A percentile compares a stretch with the other conserved stretches of the same genome.
phyloP scores from a whole-genome alignment of 2,113 vertebrate species.

The Takifugu flavidus region DNA sequence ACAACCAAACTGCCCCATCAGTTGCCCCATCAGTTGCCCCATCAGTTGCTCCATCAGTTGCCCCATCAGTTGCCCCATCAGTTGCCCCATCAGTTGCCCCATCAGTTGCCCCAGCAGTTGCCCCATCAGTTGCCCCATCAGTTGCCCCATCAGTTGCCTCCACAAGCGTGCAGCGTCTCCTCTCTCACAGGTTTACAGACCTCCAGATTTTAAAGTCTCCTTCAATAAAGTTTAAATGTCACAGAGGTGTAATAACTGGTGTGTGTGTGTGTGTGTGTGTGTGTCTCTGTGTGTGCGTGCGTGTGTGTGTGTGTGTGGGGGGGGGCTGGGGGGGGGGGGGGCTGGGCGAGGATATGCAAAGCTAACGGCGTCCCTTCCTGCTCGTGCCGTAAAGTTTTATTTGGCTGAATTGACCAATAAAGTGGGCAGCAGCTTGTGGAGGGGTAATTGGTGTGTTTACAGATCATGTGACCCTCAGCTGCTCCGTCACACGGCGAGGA shows the following conservation, averaged over 20 bases:
- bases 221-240: constrained; percentile 99
- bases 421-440: constrained; percentile 91
- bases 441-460: constrained; percentile 97
- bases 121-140: too few relatives aligned
- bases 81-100: too few relatives aligned
- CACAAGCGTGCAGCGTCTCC: too few relatives aligned
- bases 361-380: constrained; percentile 87
- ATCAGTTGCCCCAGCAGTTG: too few relatives aligned
- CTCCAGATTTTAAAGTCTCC: constrained; percentile 99
- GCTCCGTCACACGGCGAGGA: constrained; percentile 82
- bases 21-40: too few relatives aligned
- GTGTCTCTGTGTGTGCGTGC: too few relatives aligned
- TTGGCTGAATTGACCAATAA: constrained; percentile 98
- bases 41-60: too few relatives aligned
- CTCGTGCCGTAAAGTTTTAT: constrained; percentile 97
- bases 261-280: too few relatives aligned
- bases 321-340: constrained; percentile 76
- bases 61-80: too few relatives aligned
- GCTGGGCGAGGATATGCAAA: constrained; percentile 93
- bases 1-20: too few relatives aligned
- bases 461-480: constrained; percentile 94
- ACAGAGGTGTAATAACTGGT: constrained; percentile 94
- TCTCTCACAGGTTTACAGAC: constrained; percentile 81
- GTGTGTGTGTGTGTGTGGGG: too few relatives aligned
- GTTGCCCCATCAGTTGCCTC: too few relatives aligned